Conservation (phyloP, 2,888 invertebrate species). For the Anorthoa munda region DNA sequence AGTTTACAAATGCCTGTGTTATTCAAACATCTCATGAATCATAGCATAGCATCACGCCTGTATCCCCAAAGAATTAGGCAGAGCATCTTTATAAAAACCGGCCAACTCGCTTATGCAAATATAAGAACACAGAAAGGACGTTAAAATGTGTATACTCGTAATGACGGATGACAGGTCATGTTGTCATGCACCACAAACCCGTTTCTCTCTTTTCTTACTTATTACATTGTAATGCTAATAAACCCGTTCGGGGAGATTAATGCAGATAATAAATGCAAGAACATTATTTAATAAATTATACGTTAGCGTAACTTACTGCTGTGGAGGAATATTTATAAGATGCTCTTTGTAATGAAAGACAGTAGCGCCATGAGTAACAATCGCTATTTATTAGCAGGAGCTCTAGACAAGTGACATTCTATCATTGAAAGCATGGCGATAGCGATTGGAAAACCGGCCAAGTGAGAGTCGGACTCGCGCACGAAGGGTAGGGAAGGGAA, state of each 20-base stretch:
- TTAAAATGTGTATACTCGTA: slow-evolving; percentile 33
- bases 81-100: background rate
- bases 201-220: slow-evolving; percentile 41
- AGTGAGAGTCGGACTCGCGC: no score
- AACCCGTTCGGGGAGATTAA: slow-evolving; percentile 51
- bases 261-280: slow-evolving; percentile 33
- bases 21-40: background rate
- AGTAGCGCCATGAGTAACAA: slow-evolving; percentile 19
- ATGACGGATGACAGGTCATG: slow-evolving; percentile 48
- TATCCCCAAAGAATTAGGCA: background rate
- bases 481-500: no score
- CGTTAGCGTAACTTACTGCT: slow-evolving; percentile 24
- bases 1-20: background rate
- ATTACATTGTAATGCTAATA: slow-evolving; percentile 51
- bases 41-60: background rate
- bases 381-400: background rate
- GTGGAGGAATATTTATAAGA: slow-evolving; percentile 22
- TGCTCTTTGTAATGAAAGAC: slow-evolving; percentile 12
- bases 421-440: no score
- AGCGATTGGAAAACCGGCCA: no score
- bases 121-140: slow-evolving; percentile 7
- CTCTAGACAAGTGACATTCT: no score
- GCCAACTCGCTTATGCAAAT: background rate
- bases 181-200: slow-evolving; percentile 49
- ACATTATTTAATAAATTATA: slow-evolving; percentile 43